These are phyloP conservation scores for Omphaloscelis lunosa DNA, from an alignment of 2,888 invertebrate genomes.

Conservation along the genomic window DNA sequence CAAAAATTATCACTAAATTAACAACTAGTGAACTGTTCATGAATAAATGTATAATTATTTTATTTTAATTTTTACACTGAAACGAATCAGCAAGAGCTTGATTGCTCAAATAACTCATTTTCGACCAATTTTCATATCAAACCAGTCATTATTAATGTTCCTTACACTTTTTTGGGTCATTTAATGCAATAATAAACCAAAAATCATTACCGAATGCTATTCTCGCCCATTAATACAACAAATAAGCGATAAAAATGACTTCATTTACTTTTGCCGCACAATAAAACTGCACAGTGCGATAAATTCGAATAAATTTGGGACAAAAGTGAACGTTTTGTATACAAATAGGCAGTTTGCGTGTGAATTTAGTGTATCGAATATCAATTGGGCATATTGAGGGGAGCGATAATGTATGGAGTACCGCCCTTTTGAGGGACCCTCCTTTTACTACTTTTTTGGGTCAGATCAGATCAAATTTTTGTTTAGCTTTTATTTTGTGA, in stretches of 20 bases:
- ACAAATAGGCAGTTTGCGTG: constrained; percentile 87
- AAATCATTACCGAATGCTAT: constrained; percentile 57
- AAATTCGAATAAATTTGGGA: constrained; percentile 69
- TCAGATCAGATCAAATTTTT: constrained; percentile 10
- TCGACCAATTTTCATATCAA: neutral
- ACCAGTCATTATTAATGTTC: neutral
- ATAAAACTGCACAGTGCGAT: constrained; percentile 80
- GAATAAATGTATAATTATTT: neutral
- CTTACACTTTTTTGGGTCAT: constrained; percentile 28
- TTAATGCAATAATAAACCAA: constrained; percentile 53
- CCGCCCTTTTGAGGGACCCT: constrained; percentile 69
- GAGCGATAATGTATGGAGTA: constrained; percentile 76
- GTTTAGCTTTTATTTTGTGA: neutral
- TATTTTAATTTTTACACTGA: neutral
- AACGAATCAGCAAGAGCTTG: neutral
- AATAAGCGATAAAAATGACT: constrained; percentile 72
- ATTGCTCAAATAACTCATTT: neutral
- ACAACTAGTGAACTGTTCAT: neutral
- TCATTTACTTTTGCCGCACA: constrained; percentile 81
- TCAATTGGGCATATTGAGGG: constrained; percentile 82
- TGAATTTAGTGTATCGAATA: constrained; percentile 89
- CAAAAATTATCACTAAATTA: neutral
- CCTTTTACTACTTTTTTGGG: constrained; percentile 54
- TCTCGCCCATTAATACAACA: constrained; percentile 60
- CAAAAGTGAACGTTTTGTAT: constrained; percentile 83